Base-by-base conservation (phyloP, 2,113 vertebrate genomes). In the Nematolebias whitei region DNA sequence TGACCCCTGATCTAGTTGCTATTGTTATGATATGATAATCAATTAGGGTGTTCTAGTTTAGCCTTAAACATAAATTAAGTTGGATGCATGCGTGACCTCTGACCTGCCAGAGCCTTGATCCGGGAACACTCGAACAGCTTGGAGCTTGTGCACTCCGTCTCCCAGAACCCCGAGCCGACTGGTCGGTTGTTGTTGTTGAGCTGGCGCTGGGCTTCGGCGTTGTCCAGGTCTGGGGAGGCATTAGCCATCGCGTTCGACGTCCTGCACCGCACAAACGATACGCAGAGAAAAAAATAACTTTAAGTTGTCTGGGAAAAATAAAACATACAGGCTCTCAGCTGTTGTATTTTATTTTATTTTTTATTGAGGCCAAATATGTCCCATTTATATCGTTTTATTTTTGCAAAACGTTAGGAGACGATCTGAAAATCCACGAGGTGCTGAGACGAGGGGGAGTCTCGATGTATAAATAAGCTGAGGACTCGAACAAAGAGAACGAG, bases 91-190 rank as follows among this genome's bases (percentile, higher is more conserved):
- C 12, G 58, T 57, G 69, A 59, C 48, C 57, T 52, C 85, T 39
- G 82, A 97, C 96, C 96, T 76, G 96, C 96, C 64, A 97, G 88
- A 11, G 96, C 96, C 84, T 95, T 96, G 85, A 98, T 98, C 75
- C 96, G 90, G 19, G 96, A 98, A 63, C 95, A 96, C 79, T 98
- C 96, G 0, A 98, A 98, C 69, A 97, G 93, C 3, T 96, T 96
- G 75, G 95, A 91, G 0, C 94, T 94, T n/a, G 94, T 93, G 0
- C 88, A 87, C 74, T 94, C 88, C 1, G 92, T 92, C 56, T 95
- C 94, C 94, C 95, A 94, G 66, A 91, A 92, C 35, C 88, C 32
- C 6, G 92, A 83, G 83, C 90, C 79, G 64, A 93, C 91, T 71
- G 94, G 95, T 47, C 93, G 92, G 74, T 92, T 88, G 88, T 95